Conservation (phyloP, 2,797 vertebrate genomes). For the Zalophus californianus region DNA sequence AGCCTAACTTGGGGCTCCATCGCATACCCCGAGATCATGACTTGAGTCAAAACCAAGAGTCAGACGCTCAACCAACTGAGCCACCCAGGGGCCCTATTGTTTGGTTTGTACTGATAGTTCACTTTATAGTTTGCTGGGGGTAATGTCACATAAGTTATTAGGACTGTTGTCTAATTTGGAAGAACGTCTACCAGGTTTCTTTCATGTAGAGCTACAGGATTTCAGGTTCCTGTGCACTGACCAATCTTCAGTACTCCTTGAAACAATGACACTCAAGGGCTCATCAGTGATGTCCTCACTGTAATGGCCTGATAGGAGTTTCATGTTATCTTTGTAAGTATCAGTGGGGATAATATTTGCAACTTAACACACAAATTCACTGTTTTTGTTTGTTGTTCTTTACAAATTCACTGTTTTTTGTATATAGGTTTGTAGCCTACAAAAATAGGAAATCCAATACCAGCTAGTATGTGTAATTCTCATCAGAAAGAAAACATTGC, state of each 20-base stretch:
- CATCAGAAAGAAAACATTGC: constrained; percentile 4
- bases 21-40: neutral
- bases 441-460: constrained; percentile 17
- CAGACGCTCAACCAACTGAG: neutral
- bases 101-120: neutral
- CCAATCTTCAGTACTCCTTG: neutral
- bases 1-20: neutral
- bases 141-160: neutral
- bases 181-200: neutral
- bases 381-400: neutral
- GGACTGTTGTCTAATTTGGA: neutral
- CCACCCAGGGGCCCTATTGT: neutral
- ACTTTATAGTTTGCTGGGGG: neutral
- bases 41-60: neutral
- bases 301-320: neutral
- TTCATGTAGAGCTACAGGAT: neutral
- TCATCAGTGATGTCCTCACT: neutral
- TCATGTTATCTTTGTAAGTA: neutral
- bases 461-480: neutral
- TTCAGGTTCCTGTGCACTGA: neutral
- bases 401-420: neutral
- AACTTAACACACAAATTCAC: neutral
- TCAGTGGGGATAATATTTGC: neutral
- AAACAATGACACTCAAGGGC: neutral
- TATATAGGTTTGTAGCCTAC: neutral